Percentiles rank a stretch among this genome's conserved stretches.
Evolutionary conservation across 2,113 vertebrate genomes (phyloP).

Genomic region (Ellobius talpinus): DNA sequence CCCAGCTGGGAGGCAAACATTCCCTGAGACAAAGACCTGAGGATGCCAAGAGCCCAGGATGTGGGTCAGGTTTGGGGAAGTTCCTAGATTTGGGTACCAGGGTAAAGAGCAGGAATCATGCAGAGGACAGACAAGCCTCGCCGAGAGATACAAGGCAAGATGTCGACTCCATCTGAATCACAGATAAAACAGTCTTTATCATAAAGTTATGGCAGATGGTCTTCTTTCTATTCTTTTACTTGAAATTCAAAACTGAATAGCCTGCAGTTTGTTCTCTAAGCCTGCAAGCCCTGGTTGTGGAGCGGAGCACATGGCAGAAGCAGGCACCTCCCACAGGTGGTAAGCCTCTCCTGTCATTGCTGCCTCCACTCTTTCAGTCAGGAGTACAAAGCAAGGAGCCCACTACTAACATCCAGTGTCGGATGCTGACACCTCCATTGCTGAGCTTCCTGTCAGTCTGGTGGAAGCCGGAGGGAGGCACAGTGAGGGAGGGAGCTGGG

Average conservation of each 20-base stretch:
- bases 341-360: neutral
- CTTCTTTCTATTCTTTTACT: neutral
- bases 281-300: too few species aligned
- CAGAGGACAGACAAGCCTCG: neutral
- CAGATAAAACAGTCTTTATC: neutral
- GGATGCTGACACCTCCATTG: fast-evolving
- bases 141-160: neutral
- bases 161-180: neutral
- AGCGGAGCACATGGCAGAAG: fast-evolving
- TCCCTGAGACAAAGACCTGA: constrained; percentile 49
- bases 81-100: neutral
- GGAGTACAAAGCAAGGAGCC: neutral
- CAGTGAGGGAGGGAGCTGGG: neutral
- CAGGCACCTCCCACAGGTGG: neutral
- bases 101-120: neutral
- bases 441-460: neutral
- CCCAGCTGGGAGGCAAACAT: neutral
- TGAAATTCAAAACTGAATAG: neutral
- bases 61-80: constrained; percentile 57
- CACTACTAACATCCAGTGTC: neutral
- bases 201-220: neutral
- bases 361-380: neutral
- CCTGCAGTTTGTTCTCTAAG: neutral
- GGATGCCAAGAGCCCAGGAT: neutral
- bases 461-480: neutral